A percentile compares a stretch with the other conserved stretches of the same genome.
phyloP scores from a whole-genome alignment of 2,113 vertebrate species.

The Hemiscyllium ocellatum region DNA sequence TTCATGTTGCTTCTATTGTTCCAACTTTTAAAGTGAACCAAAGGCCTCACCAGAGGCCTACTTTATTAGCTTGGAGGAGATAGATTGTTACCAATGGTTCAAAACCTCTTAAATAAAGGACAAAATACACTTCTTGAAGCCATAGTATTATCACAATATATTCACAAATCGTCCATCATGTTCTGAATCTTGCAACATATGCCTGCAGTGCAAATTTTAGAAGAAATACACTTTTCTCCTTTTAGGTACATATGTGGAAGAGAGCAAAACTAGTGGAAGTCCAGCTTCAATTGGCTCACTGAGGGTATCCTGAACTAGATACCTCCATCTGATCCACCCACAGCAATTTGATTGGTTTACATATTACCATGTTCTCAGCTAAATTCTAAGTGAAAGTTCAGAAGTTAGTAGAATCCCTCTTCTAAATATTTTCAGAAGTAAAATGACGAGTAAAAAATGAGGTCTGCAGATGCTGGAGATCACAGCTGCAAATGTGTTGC shows the following conservation, averaged over 20 bases:
- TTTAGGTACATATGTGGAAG: background rate
- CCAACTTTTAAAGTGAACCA: too few species aligned
- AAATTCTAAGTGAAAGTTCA: background rate
- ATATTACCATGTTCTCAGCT: background rate
- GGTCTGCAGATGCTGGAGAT: too few species aligned
- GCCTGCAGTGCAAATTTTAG: background rate
- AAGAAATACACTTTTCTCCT: background rate
- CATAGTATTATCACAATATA: background rate
- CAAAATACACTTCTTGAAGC: too few species aligned
- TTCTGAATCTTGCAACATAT: background rate
- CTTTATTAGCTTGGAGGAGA: too few species aligned
- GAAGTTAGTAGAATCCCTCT: background rate
- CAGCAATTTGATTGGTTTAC: background rate
- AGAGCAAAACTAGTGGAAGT: background rate
- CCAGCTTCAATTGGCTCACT: background rate
- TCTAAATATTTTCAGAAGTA: too few species aligned
- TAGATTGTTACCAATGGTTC: too few species aligned
- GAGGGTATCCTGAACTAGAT: background rate
- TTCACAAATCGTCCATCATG: background rate
- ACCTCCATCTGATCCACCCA: background rate
- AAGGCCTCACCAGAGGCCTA: too few species aligned
- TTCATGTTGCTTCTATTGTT: too few species aligned
- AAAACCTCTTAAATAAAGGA: too few species aligned
- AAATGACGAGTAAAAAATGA: too few species aligned
- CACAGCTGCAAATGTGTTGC: too few species aligned